Base-by-base conservation (phyloP, 2,113 vertebrate genomes). In the Gopherus evgoodei region DNA sequence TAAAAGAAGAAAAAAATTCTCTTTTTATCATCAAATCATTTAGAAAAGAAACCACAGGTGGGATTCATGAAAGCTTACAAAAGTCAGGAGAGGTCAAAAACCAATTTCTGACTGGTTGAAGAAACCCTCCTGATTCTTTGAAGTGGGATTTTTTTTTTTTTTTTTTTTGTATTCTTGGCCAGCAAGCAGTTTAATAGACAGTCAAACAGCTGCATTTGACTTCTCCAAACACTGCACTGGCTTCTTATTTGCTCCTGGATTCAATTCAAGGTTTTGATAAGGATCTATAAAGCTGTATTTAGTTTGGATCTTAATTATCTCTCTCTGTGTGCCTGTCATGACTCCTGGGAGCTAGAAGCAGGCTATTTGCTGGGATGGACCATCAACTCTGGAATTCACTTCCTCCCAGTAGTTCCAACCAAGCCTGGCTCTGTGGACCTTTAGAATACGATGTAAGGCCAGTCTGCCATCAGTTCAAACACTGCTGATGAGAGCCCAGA, bases 71-170 rank as follows among this genome's bases (percentile, higher is more conserved):
- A 97, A 95, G 95, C 94, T 93, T 96, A 93, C n/a, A 88, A 94
- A 78, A 97, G 88, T 95, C 94, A 96, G 89, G 96, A 96, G 88
- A 92, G 93, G 96, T 97, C 94, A 96, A 97, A 98, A 97, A 93
- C 88, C 96, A 97, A 92, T 97, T 97, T 97, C 96, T 97, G 86
- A 87, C 95, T 97, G 94, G 93, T 91, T 94, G 96, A 96, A 97
- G 96, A 97, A 88, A 98, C 83, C 96, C 93, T 97, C 95, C 88
- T 94, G 95, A 83, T 95, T 89, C 94, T 98, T 97, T 97, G 90
- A 96, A 96, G 91, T 91, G 16, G 29, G 57, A 79, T 72, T 82
- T 65, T 42, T 87, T 83, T 42, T 42, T 42, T 72, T n/a, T 62
- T 25, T 2, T 6, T 78, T 76, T 50, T 91, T 35, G 52, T 96